Base-by-base conservation (phyloP, 1,140 invertebrate species). In the Alviniconcha marisindica region DNA sequence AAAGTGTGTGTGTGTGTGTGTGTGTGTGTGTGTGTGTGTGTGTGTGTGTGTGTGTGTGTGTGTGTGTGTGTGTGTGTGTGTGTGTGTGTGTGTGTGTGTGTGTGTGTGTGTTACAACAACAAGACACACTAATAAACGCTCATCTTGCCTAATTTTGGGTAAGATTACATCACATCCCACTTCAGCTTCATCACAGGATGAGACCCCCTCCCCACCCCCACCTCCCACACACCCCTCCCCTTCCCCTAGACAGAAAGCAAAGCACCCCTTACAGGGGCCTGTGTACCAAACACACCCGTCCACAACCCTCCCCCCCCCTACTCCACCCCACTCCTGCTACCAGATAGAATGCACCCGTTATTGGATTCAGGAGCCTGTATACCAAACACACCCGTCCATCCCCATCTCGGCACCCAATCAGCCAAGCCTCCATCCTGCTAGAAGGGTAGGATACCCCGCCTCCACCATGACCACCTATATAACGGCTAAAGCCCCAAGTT, bases 401-500 rank as follows among this genome's bases (percentile, higher is more conserved):
- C 66, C 21, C 66, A 38, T 71, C 33, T 36, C 3, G 28, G 28
- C 36, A 18, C 15, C 66, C 66, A 71, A 71, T 71, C 66, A 40
- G 7, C 40, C 36, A 14, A 40, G n/a, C 66, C 36, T 36, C 66
- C 2, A 1, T 10, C 36, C 36, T 40, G 21, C 21, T 48, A 48
- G 18, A 5, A 18, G 44, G 44, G n/a, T n/a, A 18, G 18, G 44
- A 48, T 71, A 24, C 73, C 73, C 73, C 73, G 42, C 73, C 73
- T 33, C 73, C 73, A 31, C 44, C 12, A 2, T 15, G 73, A 24
- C 42, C 73, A n/a, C 2, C 66, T 76, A 76, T 76, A 48, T 44
- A 76, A 51, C 40, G 4, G 42, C 38, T 33, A 76, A 76, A 76
- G 40, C 73, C 73, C 44, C 73, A 76, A 76, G 73, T 76, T 76